phyloP scores from a whole-genome alignment of 2,113 vertebrate species.

The Mus spicilegus region DNA sequence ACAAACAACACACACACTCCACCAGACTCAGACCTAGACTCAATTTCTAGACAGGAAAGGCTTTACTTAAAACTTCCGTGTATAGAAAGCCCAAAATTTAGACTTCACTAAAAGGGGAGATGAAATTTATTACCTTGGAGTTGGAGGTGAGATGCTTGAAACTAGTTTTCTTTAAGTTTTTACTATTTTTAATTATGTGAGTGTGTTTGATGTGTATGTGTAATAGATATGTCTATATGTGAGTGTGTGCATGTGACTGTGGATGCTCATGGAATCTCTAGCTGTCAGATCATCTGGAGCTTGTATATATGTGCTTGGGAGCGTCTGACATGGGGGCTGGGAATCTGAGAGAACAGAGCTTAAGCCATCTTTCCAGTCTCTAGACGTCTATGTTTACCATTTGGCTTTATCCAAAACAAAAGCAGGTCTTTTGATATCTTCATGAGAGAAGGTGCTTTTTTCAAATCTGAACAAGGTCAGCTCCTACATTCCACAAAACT shows the following conservation, averaged over 20 bases:
- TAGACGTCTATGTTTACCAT: not conserved
- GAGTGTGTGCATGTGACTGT: not conserved
- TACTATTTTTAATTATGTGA: not conserved
- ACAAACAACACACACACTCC: not conserved
- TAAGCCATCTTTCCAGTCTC: not conserved
- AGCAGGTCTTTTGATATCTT: not conserved
- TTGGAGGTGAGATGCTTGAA: accelerated
- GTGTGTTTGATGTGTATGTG: not conserved
- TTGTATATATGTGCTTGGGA: too few relatives aligned
- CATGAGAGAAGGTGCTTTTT: not conserved
- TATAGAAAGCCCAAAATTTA: not conserved
- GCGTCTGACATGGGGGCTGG: not conserved
- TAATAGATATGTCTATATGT: not conserved
- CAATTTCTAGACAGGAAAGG: not conserved
- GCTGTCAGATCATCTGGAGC: not conserved
- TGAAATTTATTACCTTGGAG: not conserved
- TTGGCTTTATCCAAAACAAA: not conserved
- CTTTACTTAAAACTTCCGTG: not conserved
- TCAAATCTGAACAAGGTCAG: not conserved
- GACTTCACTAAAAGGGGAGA: not conserved
- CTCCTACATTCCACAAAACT: not conserved
- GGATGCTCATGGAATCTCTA: not conserved
- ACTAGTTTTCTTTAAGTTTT: not conserved
- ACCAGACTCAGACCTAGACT: not conserved
- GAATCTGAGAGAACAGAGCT: not conserved